Evolutionary conservation across 1,140 invertebrate genomes (phyloP).

Genomic region (Phymorhynchus buccinoides): DNA sequence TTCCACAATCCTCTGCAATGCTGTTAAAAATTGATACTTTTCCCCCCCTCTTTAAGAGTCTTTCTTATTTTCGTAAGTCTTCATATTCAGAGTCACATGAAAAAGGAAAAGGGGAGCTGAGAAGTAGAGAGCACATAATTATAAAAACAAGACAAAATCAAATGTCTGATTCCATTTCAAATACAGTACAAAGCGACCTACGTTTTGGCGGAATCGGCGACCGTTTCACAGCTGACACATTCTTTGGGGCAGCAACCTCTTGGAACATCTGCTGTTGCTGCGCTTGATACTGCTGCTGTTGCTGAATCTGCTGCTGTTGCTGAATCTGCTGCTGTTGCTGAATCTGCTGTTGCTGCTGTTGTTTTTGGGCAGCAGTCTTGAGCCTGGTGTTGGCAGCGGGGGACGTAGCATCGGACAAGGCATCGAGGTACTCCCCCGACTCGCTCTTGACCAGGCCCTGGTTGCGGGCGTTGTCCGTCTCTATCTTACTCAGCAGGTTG

Average conservation of each 20-base stretch:
- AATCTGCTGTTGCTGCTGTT: constrained; percentile 23
- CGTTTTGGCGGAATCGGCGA: background rate
- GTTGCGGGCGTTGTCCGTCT: constrained; percentile 41
- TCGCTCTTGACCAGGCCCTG: constrained; percentile 46
- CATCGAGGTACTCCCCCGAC: constrained; percentile 66
- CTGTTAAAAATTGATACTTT: too few relatives aligned
- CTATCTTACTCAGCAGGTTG: constrained; percentile 53
- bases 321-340: background rate
- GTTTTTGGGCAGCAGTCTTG: constrained; percentile 3
- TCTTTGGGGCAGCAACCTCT: background rate
- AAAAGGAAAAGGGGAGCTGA: too few relatives aligned
- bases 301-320: background rate
- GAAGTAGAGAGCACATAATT: too few relatives aligned
- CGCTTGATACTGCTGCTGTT: background rate
- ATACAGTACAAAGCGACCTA: too few relatives aligned
- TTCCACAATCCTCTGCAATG: too few relatives aligned
- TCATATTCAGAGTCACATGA: too few relatives aligned
- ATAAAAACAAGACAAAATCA: background rate
- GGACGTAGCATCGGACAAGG: constrained; percentile 58
- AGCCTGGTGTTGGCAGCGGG: constrained; percentile 33
- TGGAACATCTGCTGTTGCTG: constrained; percentile 13
- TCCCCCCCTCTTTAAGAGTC: too few relatives aligned
- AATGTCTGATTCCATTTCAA: background rate
- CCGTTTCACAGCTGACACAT: background rate
- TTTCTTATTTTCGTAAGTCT: too few relatives aligned